A percentile compares a stretch with the other conserved stretches of the same genome.
phyloP scores from a whole-genome alignment of 1,140 invertebrate genomes.

The Sycophaga agraensis region DNA sequence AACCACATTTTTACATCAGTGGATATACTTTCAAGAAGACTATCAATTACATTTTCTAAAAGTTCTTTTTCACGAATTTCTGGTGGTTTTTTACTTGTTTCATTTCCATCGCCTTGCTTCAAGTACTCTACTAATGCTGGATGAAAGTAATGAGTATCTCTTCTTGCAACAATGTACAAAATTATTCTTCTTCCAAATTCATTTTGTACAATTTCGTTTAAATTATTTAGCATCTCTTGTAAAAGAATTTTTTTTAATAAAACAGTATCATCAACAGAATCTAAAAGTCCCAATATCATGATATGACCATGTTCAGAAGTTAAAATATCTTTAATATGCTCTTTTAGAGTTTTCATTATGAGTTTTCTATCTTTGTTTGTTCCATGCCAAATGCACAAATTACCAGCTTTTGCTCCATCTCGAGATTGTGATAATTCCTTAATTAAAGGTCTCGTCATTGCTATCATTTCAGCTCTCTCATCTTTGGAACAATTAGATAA shows the following conservation, averaged over 20 bases:
- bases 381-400: slow-evolving; percentile 84
- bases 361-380: slow-evolving; percentile 76
- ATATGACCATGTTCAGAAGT: slow-evolving; percentile 85
- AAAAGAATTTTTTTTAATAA: slow-evolving; percentile 82
- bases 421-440: slow-evolving; percentile 81
- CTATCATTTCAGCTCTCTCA: slow-evolving; percentile 72
- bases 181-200: slow-evolving; percentile 76
- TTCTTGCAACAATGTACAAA: slow-evolving; percentile 80
- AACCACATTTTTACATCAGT: slow-evolving; percentile 70
- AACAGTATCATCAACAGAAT: slow-evolving; percentile 91
- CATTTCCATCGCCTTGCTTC: slow-evolving; percentile 69
- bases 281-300: slow-evolving; percentile 80
- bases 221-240: slow-evolving; percentile 71
- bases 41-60: slow-evolving; percentile 64
- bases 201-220: slow-evolving; percentile 71
- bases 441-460: slow-evolving; percentile 68
- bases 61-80: slow-evolving; percentile 74
- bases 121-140: slow-evolving; percentile 71
- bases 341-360: slow-evolving; percentile 81
- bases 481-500: slow-evolving; percentile 69
- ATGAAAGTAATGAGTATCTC: slow-evolving; percentile 75
- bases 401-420: slow-evolving; percentile 76
- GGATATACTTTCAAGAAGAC: slow-evolving; percentile 65
- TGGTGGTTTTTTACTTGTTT: slow-evolving; percentile 79
- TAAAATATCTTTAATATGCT: slow-evolving; percentile 76